Evolutionary conservation across 2,888 invertebrate genomes (phyloP).

Genomic region (Agriopis aurantiaria): DNA sequence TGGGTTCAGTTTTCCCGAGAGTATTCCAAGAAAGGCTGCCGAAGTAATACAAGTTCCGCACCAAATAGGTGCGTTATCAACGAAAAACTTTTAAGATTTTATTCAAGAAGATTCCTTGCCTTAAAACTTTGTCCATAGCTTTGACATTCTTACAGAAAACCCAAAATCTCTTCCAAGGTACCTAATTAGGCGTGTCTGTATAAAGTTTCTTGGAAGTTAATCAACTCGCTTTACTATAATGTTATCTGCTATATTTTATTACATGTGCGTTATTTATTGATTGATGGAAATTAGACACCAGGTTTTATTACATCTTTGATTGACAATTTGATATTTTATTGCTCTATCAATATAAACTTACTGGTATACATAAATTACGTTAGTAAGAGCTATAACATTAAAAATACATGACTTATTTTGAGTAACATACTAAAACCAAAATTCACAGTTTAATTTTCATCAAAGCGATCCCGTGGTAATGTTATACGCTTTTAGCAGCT

Average conservation of each 20-base stretch:
- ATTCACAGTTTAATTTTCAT: conserved; percentile 20
- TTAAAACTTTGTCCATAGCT: conserved; percentile 71
- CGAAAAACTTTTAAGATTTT: conserved; percentile 81
- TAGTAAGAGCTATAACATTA: conserved; percentile 9
- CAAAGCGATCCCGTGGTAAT: conserved; percentile 13
- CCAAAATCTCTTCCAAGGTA: conserved; percentile 36
- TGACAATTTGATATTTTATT: conserved; percentile 30
- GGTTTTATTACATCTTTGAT: conserved; percentile 21
- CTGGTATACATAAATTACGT: conserved; percentile 7
- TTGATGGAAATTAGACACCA: conserved; percentile 8
- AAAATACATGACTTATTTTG: conserved; percentile 8
- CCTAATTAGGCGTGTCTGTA: conserved; percentile 30
- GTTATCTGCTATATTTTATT: conserved; percentile 16
- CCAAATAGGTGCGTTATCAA: conserved; percentile 69
- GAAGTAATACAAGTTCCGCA: conserved; percentile 62
- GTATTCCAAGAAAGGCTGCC: conserved; percentile 39
- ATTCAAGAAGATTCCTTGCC: conserved; percentile 67
- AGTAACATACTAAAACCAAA: neutral
- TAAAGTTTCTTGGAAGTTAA: conserved; percentile 23
- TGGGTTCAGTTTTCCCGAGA: conserved; percentile 36
- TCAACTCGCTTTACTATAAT: conserved; percentile 21
- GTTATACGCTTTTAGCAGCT: conserved; percentile 20
- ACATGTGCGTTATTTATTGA: conserved; percentile 22
- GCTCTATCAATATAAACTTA: conserved; percentile 20
- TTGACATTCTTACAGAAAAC: conserved; percentile 35